Evolutionary conservation across 2,888 invertebrate species (phyloP), one percentile per base, ranked within the genome.

Genomic region (Ametastegia equiseti): DNA sequence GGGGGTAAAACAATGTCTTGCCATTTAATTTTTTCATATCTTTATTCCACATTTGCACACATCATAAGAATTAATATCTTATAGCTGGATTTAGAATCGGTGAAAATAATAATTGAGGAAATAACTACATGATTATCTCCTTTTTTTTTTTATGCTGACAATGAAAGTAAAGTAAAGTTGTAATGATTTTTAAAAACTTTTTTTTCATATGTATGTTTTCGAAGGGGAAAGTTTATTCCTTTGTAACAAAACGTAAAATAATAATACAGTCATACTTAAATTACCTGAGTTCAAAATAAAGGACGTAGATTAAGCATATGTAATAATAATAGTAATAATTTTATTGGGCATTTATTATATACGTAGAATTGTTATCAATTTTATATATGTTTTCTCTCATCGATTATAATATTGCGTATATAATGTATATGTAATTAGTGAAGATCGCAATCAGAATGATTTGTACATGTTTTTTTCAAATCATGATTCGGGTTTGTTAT

Each of bases 251-350:
- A 19, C 42, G 39, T 63, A 42, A 57, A 6, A 19, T 13, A 42
- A 15, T 36, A 71, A n/a, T 13, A 50, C 42, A 63, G 78, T 78
- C 63, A 78, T 63, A 63, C 78, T 78, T 78, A 11, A 78, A 78
- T 78, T 78, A 78, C 78, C 78, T 78, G 78, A 78, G 78, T 78
- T 78, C 42, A 78, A 42, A 78, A 67, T 15, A 33, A 71, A 57
- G 42, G 39, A 78, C 57, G 60, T 60, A 78, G 60, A 36, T 54
- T 45, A 27, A 23, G 33, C 47, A 45, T 13, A 45, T 47, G 27
- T 27, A 30, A 71, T 7, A 54, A 71, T 71, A 15, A 47, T 45
- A 71, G 54, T 57, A 42, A 42, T n/a, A n/a, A 23, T 11, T 23
- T 7, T 23, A 60, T 60, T 57, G 78, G 78, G 78, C 78, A 78